Evolutionary conservation across 1,140 invertebrate species (phyloP).

Genomic region (Temnothorax curvispinosus): DNA sequence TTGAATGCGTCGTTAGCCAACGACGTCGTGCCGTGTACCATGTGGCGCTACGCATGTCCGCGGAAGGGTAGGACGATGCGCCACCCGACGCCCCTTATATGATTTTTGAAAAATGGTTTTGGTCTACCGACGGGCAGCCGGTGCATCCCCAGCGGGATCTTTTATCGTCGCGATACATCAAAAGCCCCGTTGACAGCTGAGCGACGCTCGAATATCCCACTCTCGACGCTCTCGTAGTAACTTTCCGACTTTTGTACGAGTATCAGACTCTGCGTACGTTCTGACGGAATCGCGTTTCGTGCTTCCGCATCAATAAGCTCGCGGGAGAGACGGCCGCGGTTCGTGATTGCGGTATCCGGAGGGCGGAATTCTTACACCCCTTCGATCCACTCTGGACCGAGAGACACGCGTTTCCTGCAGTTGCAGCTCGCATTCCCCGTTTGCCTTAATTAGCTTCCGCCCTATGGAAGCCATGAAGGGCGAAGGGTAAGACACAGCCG

Average conservation of each 20-base stretch:
- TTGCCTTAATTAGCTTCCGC: constrained; percentile 67
- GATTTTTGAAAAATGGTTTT: constrained; percentile 41
- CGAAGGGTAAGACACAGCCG: constrained; percentile 4
- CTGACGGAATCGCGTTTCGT: constrained; percentile 4
- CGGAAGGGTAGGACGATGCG: constrained; percentile 45
- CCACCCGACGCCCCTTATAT: background rate
- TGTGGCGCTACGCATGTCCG: constrained; percentile 77
- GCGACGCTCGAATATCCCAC: background rate
- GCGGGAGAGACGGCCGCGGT: background rate
- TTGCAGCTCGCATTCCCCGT: constrained; percentile 48
- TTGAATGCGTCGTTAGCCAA: constrained; percentile 74
- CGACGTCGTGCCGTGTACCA: constrained; percentile 76
- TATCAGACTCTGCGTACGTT: background rate
- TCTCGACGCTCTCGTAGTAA: too few relatives aligned
- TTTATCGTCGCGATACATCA: background rate
- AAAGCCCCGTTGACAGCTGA: background rate
- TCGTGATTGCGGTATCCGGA: constrained; percentile 60
- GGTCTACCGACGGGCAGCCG: constrained; percentile 10
- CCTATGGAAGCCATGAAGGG: background rate
- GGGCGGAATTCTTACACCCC: constrained; percentile 62
- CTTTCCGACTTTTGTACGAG: background rate
- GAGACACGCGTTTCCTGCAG: constrained; percentile 47
- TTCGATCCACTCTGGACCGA: constrained; percentile 36
- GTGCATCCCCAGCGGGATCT: background rate
- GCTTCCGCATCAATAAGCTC: constrained; percentile 55